Percentiles rank a stretch among this genome's conserved stretches.
These are phyloP conservation scores for Sebastes diaconus DNA, from an alignment of 2,797 vertebrate genomes.

Conservation along the genomic window DNA sequence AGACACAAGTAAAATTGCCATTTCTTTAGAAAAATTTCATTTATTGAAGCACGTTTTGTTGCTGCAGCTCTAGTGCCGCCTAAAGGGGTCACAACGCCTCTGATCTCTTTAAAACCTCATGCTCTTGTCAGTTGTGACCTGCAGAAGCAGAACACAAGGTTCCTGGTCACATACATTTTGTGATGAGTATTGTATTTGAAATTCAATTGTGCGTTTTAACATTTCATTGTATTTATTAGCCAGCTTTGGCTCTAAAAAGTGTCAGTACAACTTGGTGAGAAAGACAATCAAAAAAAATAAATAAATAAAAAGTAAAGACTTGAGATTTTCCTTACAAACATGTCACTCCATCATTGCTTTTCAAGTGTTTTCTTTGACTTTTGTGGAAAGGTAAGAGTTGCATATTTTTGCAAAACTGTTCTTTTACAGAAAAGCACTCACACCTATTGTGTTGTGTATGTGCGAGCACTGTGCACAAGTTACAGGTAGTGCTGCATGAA, in stretches of 20 bases:
- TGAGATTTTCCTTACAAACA: slow-evolving; percentile 45
- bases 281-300: slow-evolving; percentile 92
- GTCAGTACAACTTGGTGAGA: slow-evolving; percentile 89
- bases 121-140: slow-evolving; percentile 84
- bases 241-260: slow-evolving; percentile 94
- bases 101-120: slow-evolving; percentile 64
- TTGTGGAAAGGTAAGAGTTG: not conserved
- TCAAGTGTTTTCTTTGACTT: not conserved
- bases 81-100: slow-evolving; percentile 62
- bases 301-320: slow-evolving; percentile 70
- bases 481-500: slow-evolving; percentile 46
- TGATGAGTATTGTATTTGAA: slow-evolving; percentile 90
- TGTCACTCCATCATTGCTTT: slow-evolving; percentile 19
- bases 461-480: not conserved
- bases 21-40: slow-evolving; percentile 81
- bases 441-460: not conserved
- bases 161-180: slow-evolving; percentile 83
- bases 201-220: slow-evolving; percentile 89
- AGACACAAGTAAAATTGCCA: slow-evolving; percentile 90
- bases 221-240: slow-evolving; percentile 99
- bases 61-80: slow-evolving; percentile 87
- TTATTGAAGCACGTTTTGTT: slow-evolving; percentile 91
- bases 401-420: not conserved
- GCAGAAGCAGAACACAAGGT: slow-evolving; percentile 74
- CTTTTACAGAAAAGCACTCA: not conserved